phyloP scores from a whole-genome alignment of 1,140 invertebrate genomes.

The Hylaeus volcanicus region DNA sequence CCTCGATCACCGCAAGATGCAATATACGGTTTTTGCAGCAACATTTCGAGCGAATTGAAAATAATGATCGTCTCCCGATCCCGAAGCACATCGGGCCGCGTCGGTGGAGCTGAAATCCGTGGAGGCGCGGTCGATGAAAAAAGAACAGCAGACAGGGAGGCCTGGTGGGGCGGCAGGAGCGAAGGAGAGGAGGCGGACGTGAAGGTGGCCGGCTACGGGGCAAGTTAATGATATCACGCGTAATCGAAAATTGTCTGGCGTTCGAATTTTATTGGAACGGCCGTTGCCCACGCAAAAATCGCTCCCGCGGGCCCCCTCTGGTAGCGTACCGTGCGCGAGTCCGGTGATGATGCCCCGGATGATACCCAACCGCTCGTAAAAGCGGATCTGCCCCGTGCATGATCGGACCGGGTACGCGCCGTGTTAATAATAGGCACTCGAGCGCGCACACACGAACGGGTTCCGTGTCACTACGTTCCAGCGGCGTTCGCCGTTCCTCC shows the following conservation, averaged over 20 bases:
- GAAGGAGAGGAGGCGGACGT: background rate
- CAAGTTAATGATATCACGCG: conserved; percentile 80
- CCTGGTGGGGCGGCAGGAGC: background rate
- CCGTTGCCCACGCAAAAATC: conserved; percentile 63
- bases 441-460: conserved; percentile 23
- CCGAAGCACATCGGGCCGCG: background rate
- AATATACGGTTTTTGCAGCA: conserved; percentile 73
- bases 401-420: conserved; percentile 22
- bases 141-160: conserved; percentile 10
- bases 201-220: conserved; percentile 52
- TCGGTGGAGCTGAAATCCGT: conserved; percentile 41
- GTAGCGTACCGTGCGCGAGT: conserved; percentile 46
- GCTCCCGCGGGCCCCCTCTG: conserved; percentile 41
- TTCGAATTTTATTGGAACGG: conserved; percentile 77
- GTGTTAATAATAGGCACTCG: conserved; percentile 58
- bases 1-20: conserved; percentile 68
- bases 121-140: conserved; percentile 42
- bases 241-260: conserved; percentile 79
- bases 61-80: conserved; percentile 69
- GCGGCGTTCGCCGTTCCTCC: conserved; percentile 13
- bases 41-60: conserved; percentile 74
- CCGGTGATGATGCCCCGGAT: conserved; percentile 48
- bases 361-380: conserved; percentile 43
- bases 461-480: conserved; percentile 52
- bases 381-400: conserved; percentile 31